These are phyloP conservation scores for Eilema depressum DNA, from an alignment of 2,888 invertebrate species.

Conservation along the genomic window DNA sequence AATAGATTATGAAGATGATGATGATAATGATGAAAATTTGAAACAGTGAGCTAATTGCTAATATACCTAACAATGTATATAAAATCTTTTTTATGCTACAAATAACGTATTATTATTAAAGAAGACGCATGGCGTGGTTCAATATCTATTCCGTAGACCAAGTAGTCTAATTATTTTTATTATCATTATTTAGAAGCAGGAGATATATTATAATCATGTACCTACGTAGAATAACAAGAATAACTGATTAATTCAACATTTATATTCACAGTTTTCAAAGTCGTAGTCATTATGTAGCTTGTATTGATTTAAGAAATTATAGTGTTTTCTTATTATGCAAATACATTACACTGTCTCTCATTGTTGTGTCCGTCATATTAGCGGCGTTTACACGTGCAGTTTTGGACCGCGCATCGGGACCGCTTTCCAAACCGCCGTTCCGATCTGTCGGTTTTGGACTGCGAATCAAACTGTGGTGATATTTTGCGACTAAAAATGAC, in stretches of 20 bases:
- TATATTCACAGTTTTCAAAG: constrained; percentile 29
- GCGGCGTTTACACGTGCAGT: too few relatives aligned
- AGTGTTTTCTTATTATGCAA: neutral
- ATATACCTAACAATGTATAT: constrained; percentile 36
- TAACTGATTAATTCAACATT: constrained; percentile 19
- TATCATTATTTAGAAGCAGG: constrained; percentile 19
- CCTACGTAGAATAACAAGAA: constrained; percentile 22
- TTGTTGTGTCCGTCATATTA: neutral
- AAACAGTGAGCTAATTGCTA: constrained; percentile 42
- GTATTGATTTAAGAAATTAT: neutral
- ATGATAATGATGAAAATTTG: constrained; percentile 32
- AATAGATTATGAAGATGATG: neutral
- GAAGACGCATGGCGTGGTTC: constrained; percentile 44
- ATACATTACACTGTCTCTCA: neutral
- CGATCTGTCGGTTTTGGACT: too few relatives aligned
- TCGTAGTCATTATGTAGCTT: constrained; percentile 22
- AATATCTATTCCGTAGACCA: constrained; percentile 31
- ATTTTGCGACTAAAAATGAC: too few relatives aligned
- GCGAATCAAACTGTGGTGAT: too few relatives aligned
- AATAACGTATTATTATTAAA: constrained; percentile 30
- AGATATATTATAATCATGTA: constrained; percentile 21
- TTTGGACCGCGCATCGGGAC: too few relatives aligned
- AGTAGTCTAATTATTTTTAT: constrained; percentile 26
- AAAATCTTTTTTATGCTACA: constrained; percentile 32
- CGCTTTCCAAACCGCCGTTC: too few relatives aligned